Percentiles rank a stretch among this genome's conserved stretches.
phyloP scores from a whole-genome alignment of 2,113 vertebrate species.

The Heteronetta atricapilla region DNA sequence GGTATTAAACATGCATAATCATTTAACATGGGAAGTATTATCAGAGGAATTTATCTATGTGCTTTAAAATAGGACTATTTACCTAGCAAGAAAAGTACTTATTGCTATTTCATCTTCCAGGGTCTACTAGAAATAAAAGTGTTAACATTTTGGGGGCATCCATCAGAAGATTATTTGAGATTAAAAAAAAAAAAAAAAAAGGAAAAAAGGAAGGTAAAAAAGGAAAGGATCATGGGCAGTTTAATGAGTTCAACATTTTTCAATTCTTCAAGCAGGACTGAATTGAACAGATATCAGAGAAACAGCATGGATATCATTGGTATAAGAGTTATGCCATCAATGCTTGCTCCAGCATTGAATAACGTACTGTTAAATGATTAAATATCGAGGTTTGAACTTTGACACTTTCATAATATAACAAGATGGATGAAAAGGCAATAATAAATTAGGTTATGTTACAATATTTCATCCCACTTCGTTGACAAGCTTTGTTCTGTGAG shows the following conservation, averaged over 20 bases:
- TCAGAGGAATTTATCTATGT: neutral
- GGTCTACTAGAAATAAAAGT: neutral
- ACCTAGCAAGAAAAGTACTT: neutral
- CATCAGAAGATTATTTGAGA: neutral
- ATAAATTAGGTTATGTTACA: constrained; percentile 81
- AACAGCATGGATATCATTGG: constrained; percentile 17
- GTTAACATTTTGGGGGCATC: neutral
- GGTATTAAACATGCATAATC: neutral
- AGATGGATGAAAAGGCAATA: constrained; percentile 88
- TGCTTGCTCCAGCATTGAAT: constrained; percentile 50
- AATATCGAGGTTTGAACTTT: constrained; percentile 85
- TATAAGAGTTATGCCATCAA: constrained; percentile 29
- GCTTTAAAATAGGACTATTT: neutral
- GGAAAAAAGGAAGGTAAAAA: too few relatives aligned
- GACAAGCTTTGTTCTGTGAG: constrained; percentile 71
- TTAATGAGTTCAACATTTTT: constrained; percentile 13
- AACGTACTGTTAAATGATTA: constrained; percentile 80
- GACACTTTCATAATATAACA: constrained; percentile 89
- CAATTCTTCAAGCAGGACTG: neutral
- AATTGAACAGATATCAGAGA: constrained; percentile 38
- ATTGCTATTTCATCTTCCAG: neutral
- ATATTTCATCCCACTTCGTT: constrained; percentile 67
- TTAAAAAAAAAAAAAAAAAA: neutral
- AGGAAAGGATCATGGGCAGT: neutral
- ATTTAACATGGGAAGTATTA: neutral